phyloP scores from a whole-genome alignment of 2,113 vertebrate species.

The Plestiodon gilberti region DNA sequence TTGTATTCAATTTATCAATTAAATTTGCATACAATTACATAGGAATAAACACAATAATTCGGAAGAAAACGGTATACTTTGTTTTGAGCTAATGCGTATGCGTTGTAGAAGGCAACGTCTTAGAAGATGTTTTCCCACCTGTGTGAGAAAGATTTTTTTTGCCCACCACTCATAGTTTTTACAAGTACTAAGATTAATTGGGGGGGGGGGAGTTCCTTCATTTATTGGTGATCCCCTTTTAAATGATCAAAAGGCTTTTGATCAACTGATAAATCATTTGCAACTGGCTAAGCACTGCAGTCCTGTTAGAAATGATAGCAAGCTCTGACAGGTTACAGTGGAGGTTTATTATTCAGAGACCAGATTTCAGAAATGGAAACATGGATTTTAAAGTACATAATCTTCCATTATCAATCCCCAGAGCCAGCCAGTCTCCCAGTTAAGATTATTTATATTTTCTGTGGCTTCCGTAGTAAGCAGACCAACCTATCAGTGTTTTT shows the following conservation, averaged over 20 bases:
- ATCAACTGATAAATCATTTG: not conserved
- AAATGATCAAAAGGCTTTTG: not conserved
- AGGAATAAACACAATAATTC: no score
- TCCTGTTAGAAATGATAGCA: not conserved
- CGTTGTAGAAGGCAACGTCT: not conserved
- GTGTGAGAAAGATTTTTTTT: not conserved
- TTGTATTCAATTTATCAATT: no score
- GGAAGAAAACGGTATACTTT: not conserved
- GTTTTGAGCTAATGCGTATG: not conserved
- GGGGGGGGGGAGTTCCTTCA: not conserved
- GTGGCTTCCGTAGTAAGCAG: conserved; percentile 43
- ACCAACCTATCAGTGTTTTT: conserved; percentile 43
- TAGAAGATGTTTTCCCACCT: not conserved
- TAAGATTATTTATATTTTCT: conserved; percentile 37
- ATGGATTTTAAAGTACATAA: conserved; percentile 27
- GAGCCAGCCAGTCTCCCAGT: conserved; percentile 54
- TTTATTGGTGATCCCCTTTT: not conserved
- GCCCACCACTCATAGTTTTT: not conserved
- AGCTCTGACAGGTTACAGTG: not conserved
- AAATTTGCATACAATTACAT: not conserved
- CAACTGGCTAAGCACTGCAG: not conserved
- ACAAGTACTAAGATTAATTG: not conserved
- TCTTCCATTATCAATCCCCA: conserved; percentile 17
- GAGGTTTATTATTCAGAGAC: conserved; percentile 12
- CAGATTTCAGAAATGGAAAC: conserved; percentile 20